These are phyloP conservation scores for Cyanocitta stelleri DNA, from an alignment of 2,113 vertebrate genomes.

Conservation along the genomic window DNA sequence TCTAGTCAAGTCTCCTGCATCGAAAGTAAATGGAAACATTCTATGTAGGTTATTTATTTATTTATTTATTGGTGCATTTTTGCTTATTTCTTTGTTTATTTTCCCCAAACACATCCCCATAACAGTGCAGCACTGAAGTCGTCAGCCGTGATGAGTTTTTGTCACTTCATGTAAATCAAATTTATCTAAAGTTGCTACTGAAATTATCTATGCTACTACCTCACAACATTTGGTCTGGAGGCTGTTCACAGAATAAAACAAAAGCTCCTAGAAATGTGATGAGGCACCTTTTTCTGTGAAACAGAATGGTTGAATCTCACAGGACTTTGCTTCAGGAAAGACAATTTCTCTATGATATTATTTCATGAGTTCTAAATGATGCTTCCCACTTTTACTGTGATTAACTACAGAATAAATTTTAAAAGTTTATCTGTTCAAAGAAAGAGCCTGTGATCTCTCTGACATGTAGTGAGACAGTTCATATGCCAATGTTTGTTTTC, in stretches of 20 bases:
- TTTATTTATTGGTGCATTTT: not conserved
- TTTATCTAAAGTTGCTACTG: not conserved
- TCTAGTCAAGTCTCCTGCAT: not conserved
- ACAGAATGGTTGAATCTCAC: not conserved
- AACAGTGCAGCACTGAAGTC: not conserved
- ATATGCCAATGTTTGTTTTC: not conserved
- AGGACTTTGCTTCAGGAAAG: not conserved
- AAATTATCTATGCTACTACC: not conserved
- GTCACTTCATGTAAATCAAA: not conserved
- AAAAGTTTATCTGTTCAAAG: not conserved
- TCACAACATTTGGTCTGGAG: not conserved
- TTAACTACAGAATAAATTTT: not conserved
- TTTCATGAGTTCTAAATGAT: not conserved
- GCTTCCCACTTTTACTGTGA: not conserved
- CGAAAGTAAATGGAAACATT: not conserved
- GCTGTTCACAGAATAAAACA: not conserved
- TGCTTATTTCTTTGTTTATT: not conserved
- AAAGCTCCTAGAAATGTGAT: not conserved
- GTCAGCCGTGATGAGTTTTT: not conserved
- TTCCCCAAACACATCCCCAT: not conserved
- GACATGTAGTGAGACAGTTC: not conserved
- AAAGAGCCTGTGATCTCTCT: not conserved
- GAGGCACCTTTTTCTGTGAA: not conserved
- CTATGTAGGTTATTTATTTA: too few species aligned
- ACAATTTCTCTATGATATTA: not conserved